phyloP scores from a whole-genome alignment of 1,140 invertebrate species.

The Aphidius gifuensis region DNA sequence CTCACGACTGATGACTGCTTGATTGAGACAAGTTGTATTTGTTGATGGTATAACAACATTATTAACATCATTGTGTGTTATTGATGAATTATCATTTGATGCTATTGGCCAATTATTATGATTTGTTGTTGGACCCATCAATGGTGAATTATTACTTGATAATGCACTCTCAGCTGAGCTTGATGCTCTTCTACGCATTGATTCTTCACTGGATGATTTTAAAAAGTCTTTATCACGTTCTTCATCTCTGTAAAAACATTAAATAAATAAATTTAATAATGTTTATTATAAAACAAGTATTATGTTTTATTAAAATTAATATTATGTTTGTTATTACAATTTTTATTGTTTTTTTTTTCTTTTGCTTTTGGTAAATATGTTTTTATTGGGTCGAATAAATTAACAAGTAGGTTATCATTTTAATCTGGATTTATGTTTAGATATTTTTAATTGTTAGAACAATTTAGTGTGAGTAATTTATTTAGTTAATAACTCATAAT shows the following conservation, averaged over 20 bases:
- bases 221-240: constrained; percentile 61
- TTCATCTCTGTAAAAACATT: constrained; percentile 58
- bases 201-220: constrained; percentile 64
- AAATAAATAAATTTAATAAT: not conserved
- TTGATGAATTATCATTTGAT: constrained; percentile 37
- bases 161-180: constrained; percentile 62
- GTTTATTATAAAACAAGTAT: constrained; percentile 4
- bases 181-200: constrained; percentile 60
- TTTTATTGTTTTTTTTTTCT: too few species aligned
- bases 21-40: constrained; percentile 45
- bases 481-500: too few species aligned
- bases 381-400: too few species aligned
- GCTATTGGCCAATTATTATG: constrained; percentile 43
- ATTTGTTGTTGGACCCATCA: constrained; percentile 47
- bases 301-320: too few species aligned
- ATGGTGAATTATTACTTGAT: constrained; percentile 54
- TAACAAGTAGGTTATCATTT: too few species aligned
- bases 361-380: too few species aligned
- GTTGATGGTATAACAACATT: constrained; percentile 42
- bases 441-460: too few species aligned
- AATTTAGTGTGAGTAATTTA: too few species aligned
- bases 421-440: too few species aligned
- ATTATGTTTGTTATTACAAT: not conserved
- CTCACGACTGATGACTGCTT: constrained; percentile 58
- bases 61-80: constrained; percentile 36